Evolutionary conservation across 2,888 invertebrate species (phyloP).

Genomic region (Himalopsyche kuldschensis): DNA sequence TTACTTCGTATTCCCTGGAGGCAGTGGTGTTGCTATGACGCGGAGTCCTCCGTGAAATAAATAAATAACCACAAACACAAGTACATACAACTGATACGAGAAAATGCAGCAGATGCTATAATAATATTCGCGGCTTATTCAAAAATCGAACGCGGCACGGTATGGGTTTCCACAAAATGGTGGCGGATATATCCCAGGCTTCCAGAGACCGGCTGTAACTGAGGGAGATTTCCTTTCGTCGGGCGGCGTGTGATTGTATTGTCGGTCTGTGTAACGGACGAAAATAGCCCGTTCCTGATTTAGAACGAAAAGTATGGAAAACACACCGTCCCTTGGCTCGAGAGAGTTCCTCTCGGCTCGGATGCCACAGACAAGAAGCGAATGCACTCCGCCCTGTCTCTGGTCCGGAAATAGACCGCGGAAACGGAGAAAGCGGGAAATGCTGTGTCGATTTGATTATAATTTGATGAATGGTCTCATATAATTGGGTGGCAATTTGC

Average conservation of each 20-base stretch:
- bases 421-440: neutral
- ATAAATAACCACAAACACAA: neutral
- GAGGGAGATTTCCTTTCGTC: neutral
- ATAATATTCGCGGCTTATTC: neutral
- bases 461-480: neutral
- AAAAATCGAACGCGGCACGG: neutral
- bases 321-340: neutral
- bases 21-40: neutral
- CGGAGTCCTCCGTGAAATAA: neutral
- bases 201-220: conserved; percentile 1
- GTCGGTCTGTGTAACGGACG: neutral
- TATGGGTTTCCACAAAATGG: neutral
- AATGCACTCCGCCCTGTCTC: neutral
- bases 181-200: neutral
- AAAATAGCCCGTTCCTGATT: neutral
- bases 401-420: neutral
- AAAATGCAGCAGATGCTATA: neutral
- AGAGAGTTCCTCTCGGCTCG: neutral
- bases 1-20: neutral
- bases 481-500: neutral
- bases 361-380: neutral
- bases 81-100: neutral
- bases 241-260: neutral
- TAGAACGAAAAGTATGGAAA: neutral
- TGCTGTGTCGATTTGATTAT: neutral